Conservation (phyloP, 2,113 vertebrate species). For the Brienomyrus longianalis region DNA sequence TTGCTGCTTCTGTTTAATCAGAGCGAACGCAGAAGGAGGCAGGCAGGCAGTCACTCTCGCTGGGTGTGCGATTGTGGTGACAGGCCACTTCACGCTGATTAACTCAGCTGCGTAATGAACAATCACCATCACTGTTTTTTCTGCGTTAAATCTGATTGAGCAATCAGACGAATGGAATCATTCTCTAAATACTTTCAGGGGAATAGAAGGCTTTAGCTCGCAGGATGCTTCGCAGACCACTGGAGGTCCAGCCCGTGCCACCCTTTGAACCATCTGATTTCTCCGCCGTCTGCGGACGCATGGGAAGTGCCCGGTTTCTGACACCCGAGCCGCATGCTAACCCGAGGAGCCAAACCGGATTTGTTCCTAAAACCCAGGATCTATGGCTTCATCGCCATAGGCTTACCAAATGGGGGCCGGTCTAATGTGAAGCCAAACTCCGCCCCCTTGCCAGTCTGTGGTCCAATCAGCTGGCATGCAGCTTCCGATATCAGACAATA, state of each 20-base stretch:
- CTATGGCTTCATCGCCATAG: background rate
- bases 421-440: background rate
- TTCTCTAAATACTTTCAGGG: slow-evolving; percentile 6
- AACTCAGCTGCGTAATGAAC: slow-evolving; percentile 19
- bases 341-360: background rate
- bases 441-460: background rate
- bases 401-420: background rate
- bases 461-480: background rate
- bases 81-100: slow-evolving; percentile 16
- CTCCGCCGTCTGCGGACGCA: background rate
- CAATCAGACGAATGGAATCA: slow-evolving; percentile 4
- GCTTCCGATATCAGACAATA: background rate
- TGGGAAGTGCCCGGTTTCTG: background rate
- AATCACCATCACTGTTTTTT: slow-evolving; percentile 7
- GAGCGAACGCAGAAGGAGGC: slow-evolving; percentile 6
- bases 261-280: background rate
- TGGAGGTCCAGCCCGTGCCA: background rate
- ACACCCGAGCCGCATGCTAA: background rate
- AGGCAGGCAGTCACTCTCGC: background rate
- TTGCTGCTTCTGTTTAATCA: slow-evolving; percentile 15
- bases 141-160: slow-evolving; percentile 13
- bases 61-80: slow-evolving; percentile 19
- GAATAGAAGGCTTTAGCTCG: background rate
- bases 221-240: background rate
- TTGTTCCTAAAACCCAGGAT: background rate